Base-by-base conservation (phyloP, 2,888 invertebrate species). In the Galerucella pusilla region DNA sequence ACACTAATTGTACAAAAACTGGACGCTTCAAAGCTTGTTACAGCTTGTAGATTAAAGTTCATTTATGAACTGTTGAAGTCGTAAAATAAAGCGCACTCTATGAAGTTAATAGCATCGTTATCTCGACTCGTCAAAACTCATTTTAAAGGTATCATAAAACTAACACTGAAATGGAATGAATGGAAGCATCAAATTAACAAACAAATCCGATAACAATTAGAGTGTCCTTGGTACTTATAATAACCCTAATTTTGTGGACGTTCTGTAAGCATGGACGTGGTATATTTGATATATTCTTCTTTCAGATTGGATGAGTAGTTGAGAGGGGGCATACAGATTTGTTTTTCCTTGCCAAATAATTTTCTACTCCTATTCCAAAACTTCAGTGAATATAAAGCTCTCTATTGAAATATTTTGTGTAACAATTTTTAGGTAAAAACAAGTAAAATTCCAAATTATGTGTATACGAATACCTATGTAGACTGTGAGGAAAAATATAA, bases 101-200 rank as follows among this genome's bases (percentile, higher is more conserved):
- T 57, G 3, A 57, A 57, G 20, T n/a, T 57, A 20, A 57, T n/a
- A 57, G 57, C 20, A n/a, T 57, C 2, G 20, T 12, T 61, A 61
- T 61, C n/a, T 64, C 14, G 42, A 42, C 14, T 64, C 63, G 45
- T 64, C 63, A 64, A 64, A 45, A 35, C 16, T 42, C 35, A 42
- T 64, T 64, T 64, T 42, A 45, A 0, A 25, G 20, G 46, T 52
- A 2, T 65, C 20, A 67, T 67, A 54, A 54, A 67, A 54, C 54
- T 67, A 35, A 67, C 52, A 52, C 20, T 52, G 20, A 65, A 49
- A 65, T 25, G 49, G 49, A 65, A 65, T 25, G 65, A 67, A 54
- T 67, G n/a, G 28, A 67, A 67, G 54, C 67, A 12, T 54, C 25
- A 16, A 67, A 67, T 67, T 67, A 54, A 52, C 54, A 67, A 12